Conservation (phyloP, 2,113 vertebrate species). For the Phyllopteryx taeniolatus region DNA sequence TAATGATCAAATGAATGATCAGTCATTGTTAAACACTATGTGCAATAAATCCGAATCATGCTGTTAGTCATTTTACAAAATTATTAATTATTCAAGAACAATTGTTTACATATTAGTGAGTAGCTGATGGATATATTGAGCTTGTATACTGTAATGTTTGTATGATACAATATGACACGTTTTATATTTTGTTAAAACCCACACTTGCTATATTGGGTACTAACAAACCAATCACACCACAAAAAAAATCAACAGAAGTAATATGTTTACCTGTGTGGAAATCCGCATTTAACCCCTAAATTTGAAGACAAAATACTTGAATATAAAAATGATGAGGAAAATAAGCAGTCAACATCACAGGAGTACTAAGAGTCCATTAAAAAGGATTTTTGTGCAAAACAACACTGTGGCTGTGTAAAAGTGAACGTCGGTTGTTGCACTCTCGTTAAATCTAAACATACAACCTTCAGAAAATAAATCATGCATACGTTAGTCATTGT, state of each 20-base stretch:
- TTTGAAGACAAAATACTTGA: slow-evolving; percentile 68
- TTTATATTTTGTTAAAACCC: too few species aligned
- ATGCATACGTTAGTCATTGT: slow-evolving; percentile 14
- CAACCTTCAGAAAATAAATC: slow-evolving; percentile 14
- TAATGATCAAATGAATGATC: too few species aligned
- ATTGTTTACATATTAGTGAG: too few species aligned
- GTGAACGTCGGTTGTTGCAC: neutral
- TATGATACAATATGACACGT: neutral
- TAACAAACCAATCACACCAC: neutral
- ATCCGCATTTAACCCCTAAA: slow-evolving; percentile 82
- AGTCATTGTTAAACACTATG: too few species aligned
- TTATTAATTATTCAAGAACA: neutral
- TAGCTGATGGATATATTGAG: too few species aligned
- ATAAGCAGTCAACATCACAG: slow-evolving; percentile 27
- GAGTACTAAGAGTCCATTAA: neutral
- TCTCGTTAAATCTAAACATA: neutral
- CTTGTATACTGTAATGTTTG: too few species aligned
- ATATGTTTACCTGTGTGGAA: slow-evolving; percentile 76
- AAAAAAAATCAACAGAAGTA: too few species aligned
- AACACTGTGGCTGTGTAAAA: neutral
- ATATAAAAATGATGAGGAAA: slow-evolving; percentile 41
- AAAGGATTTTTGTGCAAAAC: neutral
- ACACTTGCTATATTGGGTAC: neutral
- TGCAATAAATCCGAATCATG: neutral
- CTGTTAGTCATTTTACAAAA: neutral